Evolutionary conservation across 2,797 vertebrate genomes (phyloP), one percentile per base, ranked within the genome.

Genomic region (Gorsachius magnificus): DNA sequence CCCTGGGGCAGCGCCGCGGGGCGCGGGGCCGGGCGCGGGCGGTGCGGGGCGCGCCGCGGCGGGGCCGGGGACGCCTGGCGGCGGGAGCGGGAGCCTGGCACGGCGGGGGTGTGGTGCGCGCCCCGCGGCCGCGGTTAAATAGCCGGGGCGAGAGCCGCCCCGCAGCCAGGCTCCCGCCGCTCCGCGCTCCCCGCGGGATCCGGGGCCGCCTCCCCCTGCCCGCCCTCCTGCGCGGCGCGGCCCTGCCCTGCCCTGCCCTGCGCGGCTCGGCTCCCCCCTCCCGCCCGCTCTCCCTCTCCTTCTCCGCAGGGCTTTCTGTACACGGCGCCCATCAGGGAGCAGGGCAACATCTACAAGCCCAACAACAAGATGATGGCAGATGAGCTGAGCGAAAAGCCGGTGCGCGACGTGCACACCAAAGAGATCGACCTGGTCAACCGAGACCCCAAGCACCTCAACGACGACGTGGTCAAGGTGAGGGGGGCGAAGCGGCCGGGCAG

Each of bases 321-420:
- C 93, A 98, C 99, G 26, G 98, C 98, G 64, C 99, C 99, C 97
- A 98, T 99, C 96, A 98, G 99, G 97, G 99, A 99, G 90, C 99
- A 99, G 97, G 99, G 99, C 95, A 99, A 99, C 98, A 99, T 99
- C 96, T 99, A 99, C 98, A 99, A 99, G 95, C 99, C 99, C 53
- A 99, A 99, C 98, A 99, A 99, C 98, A 99, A 99, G 98, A 98
- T 98, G 97, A 99, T 99, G 99, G 99, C 99, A 92, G 99, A 99
- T 97, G 99, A 99, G 61, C 74, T 99, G 95, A 98, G 98, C 97
- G 99, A 99, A 97, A 99, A 99, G 95, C 98, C 98, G 64, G 89
- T 99, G 98, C 98, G 98, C 38, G 99, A 99, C 80, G 96, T 99
- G 92, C 99, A 99, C 98, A 99, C 99, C 92, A 99, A 99, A 89